Percentiles rank a stretch among this genome's conserved stretches.
Conservation (phyloP, 2,113 vertebrate species). For the Coreoperca whiteheadi region DNA sequence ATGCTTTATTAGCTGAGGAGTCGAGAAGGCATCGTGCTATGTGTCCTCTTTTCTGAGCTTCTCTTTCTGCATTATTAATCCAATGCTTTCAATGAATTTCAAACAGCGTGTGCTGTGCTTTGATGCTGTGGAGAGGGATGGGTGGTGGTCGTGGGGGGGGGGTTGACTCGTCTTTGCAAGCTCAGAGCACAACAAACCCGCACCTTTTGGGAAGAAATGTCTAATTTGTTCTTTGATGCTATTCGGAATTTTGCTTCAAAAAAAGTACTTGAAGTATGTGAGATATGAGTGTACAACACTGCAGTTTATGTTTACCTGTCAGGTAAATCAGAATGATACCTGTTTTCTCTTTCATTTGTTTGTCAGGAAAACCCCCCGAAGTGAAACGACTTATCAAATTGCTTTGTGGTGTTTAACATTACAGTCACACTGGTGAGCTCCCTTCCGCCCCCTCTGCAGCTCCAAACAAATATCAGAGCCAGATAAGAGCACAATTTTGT, state of each 20-base stretch:
- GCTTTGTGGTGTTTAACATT: slow-evolving; percentile 25
- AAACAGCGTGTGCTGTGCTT: slow-evolving; percentile 71
- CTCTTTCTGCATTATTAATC: slow-evolving; percentile 82
- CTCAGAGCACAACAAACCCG: slow-evolving; percentile 46
- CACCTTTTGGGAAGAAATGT: slow-evolving; percentile 50
- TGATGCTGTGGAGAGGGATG: slow-evolving; percentile 71
- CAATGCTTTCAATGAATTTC: slow-evolving; percentile 81
- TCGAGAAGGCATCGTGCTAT: slow-evolving; percentile 47
- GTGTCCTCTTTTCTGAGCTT: slow-evolving; percentile 65
- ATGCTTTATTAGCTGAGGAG: slow-evolving; percentile 66
- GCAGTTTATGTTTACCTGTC: slow-evolving; percentile 54
- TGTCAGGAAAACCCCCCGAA: slow-evolving; percentile 34
- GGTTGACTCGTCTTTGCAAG: slow-evolving; percentile 28
- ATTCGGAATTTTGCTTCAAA: slow-evolving; percentile 27
- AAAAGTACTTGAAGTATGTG: not conserved
- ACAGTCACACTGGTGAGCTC: slow-evolving; percentile 28
- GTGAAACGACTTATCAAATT: slow-evolving; percentile 26
- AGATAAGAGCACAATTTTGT: slow-evolving; percentile 71
- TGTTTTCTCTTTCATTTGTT: slow-evolving; percentile 27
- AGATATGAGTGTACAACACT: slow-evolving; percentile 1
- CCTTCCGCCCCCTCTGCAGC: slow-evolving; percentile 29
- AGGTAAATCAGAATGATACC: slow-evolving; percentile 25
- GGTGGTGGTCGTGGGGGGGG: not conserved
- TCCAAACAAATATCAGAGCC: slow-evolving; percentile 45
- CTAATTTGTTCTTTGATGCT: slow-evolving; percentile 63